These are phyloP conservation scores for Acanthurus leucopareius DNA, from an alignment of 2,797 vertebrate genomes.

Conservation along the genomic window DNA sequence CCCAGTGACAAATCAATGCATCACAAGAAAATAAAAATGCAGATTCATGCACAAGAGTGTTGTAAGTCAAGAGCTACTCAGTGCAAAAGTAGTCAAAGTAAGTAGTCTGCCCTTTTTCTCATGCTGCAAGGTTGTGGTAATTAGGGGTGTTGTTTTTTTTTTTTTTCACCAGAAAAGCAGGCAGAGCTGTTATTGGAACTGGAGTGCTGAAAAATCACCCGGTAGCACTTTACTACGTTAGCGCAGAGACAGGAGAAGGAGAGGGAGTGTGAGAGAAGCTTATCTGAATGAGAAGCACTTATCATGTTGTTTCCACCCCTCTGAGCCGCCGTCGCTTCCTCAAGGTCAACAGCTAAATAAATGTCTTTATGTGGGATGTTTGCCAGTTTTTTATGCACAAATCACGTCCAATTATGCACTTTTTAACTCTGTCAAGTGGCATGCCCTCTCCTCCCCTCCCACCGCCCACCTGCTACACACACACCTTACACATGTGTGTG, in stretches of 20 bases:
- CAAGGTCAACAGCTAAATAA: constrained; percentile 77
- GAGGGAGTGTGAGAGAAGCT: constrained; percentile 48
- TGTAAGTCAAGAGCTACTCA: constrained; percentile 65
- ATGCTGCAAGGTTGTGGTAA: constrained; percentile 69
- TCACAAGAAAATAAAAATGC: constrained; percentile 31
- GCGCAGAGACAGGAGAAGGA: constrained; percentile 53
- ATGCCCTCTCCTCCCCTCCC: background rate
- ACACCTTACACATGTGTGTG: too few relatives aligned
- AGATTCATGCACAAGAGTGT: constrained; percentile 41
- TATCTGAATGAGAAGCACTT: constrained; percentile 76
- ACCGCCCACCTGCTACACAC: background rate
- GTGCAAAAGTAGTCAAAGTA: constrained; percentile 51
- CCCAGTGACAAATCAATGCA: constrained; percentile 19
- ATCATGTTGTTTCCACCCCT: constrained; percentile 67
- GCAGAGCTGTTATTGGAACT: constrained; percentile 67
- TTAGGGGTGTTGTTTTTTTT: too few relatives aligned
- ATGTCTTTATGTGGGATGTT: constrained; percentile 62
- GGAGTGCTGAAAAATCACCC: constrained; percentile 72
- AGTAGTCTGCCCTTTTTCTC: constrained; percentile 72
- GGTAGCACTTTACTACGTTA: constrained; percentile 57
- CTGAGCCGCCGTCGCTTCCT: constrained; percentile 25
- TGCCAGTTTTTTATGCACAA: constrained; percentile 42
- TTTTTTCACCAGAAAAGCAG: constrained; percentile 73
- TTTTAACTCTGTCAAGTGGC: constrained; percentile 40
- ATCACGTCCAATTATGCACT: constrained; percentile 46